These are phyloP conservation scores for Dendroctonus valens DNA, from an alignment of 1,140 invertebrate genomes.

Conservation along the genomic window DNA sequence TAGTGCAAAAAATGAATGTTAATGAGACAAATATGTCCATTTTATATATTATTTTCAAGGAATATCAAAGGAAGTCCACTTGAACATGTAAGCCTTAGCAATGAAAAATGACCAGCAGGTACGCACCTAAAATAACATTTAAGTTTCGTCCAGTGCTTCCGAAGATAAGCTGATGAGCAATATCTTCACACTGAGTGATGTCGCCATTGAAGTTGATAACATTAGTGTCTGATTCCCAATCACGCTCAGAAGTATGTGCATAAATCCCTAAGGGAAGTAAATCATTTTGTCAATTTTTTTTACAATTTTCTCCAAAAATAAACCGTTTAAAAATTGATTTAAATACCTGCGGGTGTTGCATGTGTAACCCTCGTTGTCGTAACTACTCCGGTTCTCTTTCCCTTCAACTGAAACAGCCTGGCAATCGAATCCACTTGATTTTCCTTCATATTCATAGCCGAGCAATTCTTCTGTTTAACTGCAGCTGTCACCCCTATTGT, in stretches of 20 bases:
- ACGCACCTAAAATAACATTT: conserved; percentile 61
- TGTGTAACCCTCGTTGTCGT: conserved; percentile 80
- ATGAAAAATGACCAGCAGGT: background rate
- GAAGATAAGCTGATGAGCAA: conserved; percentile 72
- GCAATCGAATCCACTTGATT: conserved; percentile 64
- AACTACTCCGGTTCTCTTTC: conserved; percentile 73
- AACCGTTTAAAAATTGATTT: background rate
- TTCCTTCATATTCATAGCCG: conserved; percentile 19
- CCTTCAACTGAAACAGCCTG: conserved; percentile 70
- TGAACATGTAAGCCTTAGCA: background rate
- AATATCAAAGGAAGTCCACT: background rate
- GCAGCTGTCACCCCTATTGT: conserved; percentile 72
- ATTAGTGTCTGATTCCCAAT: conserved; percentile 77
- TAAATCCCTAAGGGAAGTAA: conserved; percentile 60
- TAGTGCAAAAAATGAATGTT: background rate
- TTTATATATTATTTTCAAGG: background rate
- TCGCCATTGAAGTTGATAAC: conserved; percentile 49
- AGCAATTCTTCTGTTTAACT: conserved; percentile 47
- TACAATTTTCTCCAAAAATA: background rate
- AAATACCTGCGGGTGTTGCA: conserved; percentile 64
- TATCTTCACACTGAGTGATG: conserved; percentile 63
- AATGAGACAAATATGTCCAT: background rate
- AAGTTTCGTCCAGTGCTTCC: conserved; percentile 62
- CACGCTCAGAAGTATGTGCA: conserved; percentile 71
- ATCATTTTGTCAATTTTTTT: background rate